Base-by-base conservation (phyloP, 2,888 invertebrate species). In the Platycheirus albimanus region DNA sequence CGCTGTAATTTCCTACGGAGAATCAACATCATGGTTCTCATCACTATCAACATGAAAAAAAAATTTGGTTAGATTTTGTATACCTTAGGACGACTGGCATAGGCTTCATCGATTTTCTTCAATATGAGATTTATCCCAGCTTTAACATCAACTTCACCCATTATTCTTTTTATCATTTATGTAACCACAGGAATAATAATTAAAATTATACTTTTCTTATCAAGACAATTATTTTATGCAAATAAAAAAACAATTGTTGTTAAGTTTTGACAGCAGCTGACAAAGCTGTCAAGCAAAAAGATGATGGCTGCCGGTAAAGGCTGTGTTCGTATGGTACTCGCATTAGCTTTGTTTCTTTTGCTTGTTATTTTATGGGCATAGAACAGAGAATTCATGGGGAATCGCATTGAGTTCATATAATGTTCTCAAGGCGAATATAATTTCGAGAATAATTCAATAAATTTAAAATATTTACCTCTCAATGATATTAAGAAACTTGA, bases 71-170 rank as follows among this genome's bases (percentile, higher is more conserved):
- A 6, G 24, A 24, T 24, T 19, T 7, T 1, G n/a, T 7, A 1
- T 90, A 95, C 95, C 89, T 93, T 92, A 78, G 92, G 91, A 79
- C 94, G 91, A 85, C 91, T 92, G 3, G 91, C 89, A 30, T 92
- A 92, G 20, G 94, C 94, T 33, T 91, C 90, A 87, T 94, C 93
- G 45, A 95, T 93, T 88, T 92, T 92, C 54, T 92, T 88, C 70
- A 94, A 88, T 76, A 94, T 93, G 41, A 89, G 90, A 89, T 92
- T 92, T 43, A 95, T 88, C 11, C 94, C 93, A 51, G 87, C 86
- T 86, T 87, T 89, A 1, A 91, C 86, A 85, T 91, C 90, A 24
- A 89, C 81, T 41, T 90, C 89, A 45, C 87, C 64, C 91, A 91
- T 91, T 24, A 87, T 87, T 70, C 87, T 87, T 64, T 87, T 87